Base-by-base conservation (phyloP, 2,797 vertebrate species). In the Peromyscus melanophrys region DNA sequence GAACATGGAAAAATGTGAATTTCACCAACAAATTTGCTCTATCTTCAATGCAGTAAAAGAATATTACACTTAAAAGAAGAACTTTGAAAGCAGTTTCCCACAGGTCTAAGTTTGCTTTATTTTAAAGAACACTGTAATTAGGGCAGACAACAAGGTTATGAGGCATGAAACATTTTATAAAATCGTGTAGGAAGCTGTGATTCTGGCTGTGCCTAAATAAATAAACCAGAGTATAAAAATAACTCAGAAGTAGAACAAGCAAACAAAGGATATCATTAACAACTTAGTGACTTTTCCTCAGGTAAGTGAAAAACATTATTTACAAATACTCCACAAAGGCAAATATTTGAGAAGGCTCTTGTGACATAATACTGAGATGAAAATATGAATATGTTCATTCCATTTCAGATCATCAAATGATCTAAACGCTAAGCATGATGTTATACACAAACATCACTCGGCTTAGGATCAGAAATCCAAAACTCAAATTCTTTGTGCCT, bases 201-300 rank as follows among this genome's bases (percentile, higher is more conserved):
- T 67, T 77, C 46, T 96, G 89, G 63, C 85, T 85, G 78, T 89
- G 80, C 97, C 93, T 97, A 95, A 97, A 96, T 95, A 97, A 97
- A 96, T 91, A 95, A 98, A 92, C 89, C 55, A 69, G n/a, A 57
- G 76, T 89, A 83, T 78, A 97, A 96, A 98, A 97, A 97, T 97
- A 97, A 95, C 92, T 61, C 78, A 80, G 52, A 97, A 97, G 49
- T 89, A 95, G 95, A 97, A 78, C 96, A 96, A 92, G 34, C 43
- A 92, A 73, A 87, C 31, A 86, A 95, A 93, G 80, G 61, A 92
- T 92, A 52, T 93, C 81, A 92, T 95, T 97, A 94, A 90, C n/a
- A 81, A 84, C 69, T 95, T 71, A 94, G 93, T 89, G 88, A 73
- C 57, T 95, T 95, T 80, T 75, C 57, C 87, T 88, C 73, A 78